Conservation (phyloP, 2,888 invertebrate genomes). For the Oligia fasciuncula region DNA sequence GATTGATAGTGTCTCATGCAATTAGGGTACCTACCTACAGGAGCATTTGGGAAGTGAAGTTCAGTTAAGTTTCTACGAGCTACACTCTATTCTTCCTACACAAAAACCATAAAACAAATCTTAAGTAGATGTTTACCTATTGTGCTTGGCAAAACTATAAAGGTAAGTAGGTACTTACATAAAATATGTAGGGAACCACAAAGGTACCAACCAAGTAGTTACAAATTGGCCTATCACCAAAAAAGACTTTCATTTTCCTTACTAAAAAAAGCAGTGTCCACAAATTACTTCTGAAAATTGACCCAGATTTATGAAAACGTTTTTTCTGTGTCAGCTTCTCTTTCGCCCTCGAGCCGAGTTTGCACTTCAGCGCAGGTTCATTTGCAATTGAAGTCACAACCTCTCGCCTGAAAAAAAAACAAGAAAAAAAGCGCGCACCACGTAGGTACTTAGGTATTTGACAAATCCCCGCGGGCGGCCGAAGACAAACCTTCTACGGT, state of each 20-base stretch:
- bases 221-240: background rate
- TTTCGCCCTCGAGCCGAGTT: conserved; percentile 69
- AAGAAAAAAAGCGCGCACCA: conserved; percentile 67
- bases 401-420: conserved; percentile 69
- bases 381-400: conserved; percentile 76
- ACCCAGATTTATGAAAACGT: conserved; percentile 65
- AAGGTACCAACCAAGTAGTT: background rate
- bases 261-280: conserved; percentile 29
- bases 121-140: background rate
- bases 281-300: conserved; percentile 60
- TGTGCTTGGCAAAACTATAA: background rate
- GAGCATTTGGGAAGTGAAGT: background rate
- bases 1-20: background rate
- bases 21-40: too few species aligned
- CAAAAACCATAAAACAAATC: background rate
- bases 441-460: conserved; percentile 67
- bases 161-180: too few species aligned
- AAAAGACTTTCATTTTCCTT: conserved; percentile 28
- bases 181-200: too few species aligned
- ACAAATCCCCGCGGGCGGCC: conserved; percentile 77
- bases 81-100: background rate
- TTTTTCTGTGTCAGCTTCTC: conserved; percentile 64
- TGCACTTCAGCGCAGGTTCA: conserved; percentile 72
- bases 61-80: background rate
- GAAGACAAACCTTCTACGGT: conserved; percentile 35